Evolutionary conservation across 2,797 vertebrate species (phyloP), one percentile per base, ranked within the genome.

Genomic region (Sternarchorhynchus goeldii): DNA sequence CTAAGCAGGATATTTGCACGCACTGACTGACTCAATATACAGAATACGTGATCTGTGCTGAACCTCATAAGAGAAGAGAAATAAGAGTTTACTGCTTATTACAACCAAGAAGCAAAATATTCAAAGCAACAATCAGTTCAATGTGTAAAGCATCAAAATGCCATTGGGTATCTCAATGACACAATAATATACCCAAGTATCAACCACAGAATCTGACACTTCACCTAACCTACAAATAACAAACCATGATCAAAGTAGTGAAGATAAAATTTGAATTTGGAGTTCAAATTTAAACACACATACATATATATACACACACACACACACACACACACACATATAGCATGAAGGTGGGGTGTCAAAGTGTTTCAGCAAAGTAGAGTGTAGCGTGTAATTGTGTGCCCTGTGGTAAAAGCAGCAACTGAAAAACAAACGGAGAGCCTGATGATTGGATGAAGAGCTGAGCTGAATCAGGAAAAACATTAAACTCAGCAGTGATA

Each of bases 1-100:
- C 59, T 69, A 53, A 45, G 67, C 63, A 77, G 32, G 55, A 32
- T 25, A 36, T 25, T 56, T 4, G 64, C 50, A 70, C n/a, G 67
- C 67, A 53, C 45, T 69, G 66, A 69, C 21, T 55, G 21, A 69
- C 31, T 70, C 67, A 25, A 68, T 45, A 36, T 39, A 65, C 5
- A 66, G 39, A n/a, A 17, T 16, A 6, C 21, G n/a, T 16, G 7
- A 29, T 67, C 21, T 20, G 29, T 70, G 5, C 10, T 34, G 6
- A 32, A n/a, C 10, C 17, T 14, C 66, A 18, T 25, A 31, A 5
- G n/a, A 29, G n/a, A 8, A 20, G 0, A 7, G 34, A 5, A 36
- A 29, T 21, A 8, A 20, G 1, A 7, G 34, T 50, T 10, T 50
- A 14, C 45, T 50, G 45, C 10, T 50, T 50, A 50, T 41, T 41